Percentiles rank a stretch among this genome's conserved stretches.
phyloP scores from a whole-genome alignment of 2,797 vertebrate genomes.

The Pteropus rufus region DNA sequence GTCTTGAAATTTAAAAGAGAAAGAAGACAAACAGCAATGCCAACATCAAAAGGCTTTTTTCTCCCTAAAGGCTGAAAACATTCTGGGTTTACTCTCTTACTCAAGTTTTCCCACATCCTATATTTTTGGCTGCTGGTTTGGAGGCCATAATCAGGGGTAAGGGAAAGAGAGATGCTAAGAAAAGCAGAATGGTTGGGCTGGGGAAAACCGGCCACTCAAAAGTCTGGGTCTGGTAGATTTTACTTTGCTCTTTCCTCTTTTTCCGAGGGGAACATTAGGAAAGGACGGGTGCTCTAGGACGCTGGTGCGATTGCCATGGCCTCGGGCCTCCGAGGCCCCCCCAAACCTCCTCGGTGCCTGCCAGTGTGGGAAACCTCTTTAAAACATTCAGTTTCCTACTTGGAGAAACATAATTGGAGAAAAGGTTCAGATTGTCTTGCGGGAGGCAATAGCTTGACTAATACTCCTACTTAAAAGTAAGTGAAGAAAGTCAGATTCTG shows the following conservation, averaged over 20 bases:
- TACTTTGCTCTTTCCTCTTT: neutral
- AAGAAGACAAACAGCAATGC: neutral
- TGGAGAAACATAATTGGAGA: neutral
- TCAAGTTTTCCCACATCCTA: constrained; percentile 12
- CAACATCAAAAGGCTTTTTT: neutral
- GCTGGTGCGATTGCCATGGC: accelerated
- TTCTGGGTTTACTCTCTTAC: neutral
- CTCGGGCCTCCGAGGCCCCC: neutral
- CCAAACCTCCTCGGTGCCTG: neutral
- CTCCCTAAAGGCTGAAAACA: neutral
- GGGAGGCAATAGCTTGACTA: neutral
- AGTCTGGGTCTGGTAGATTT: neutral
- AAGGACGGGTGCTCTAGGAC: neutral
- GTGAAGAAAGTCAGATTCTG: neutral
- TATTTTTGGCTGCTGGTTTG: constrained; percentile 44
- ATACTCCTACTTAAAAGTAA: constrained; percentile 29
- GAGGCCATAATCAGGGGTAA: constrained; percentile 41
- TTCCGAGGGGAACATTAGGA: neutral
- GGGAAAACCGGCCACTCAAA: neutral
- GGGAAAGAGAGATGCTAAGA: neutral
- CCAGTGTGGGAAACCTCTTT: neutral
- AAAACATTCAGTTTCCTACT: neutral
- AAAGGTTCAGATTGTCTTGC: neutral
- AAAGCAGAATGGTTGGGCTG: neutral
- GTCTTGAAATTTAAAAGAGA: neutral